Evolutionary conservation across 37 sponge, comb jelly and placozoan species (phyloP).

Genomic region (Tethya wilhelma): DNA sequence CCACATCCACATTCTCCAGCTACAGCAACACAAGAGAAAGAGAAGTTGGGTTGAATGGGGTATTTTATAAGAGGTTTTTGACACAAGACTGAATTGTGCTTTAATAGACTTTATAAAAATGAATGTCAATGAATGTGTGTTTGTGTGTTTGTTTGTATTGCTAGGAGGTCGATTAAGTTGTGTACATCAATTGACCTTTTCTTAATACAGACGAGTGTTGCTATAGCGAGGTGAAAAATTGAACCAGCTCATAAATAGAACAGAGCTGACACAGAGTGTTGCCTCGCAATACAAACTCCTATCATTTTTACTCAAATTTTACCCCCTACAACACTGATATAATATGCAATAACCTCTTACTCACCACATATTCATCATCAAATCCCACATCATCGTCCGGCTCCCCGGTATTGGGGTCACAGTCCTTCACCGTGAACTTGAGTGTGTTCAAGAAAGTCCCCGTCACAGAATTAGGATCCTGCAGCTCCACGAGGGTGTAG

Average conservation of each 20-base stretch:
- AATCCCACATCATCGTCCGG: slow-evolving; percentile 85
- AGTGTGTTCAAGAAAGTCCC: slow-evolving; percentile 94
- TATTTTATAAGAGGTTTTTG: too few species aligned
- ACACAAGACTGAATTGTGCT: too few species aligned
- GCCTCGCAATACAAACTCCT: slow-evolving; percentile 38
- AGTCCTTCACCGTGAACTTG: slow-evolving; percentile 95
- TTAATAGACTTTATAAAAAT: too few species aligned
- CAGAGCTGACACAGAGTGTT: slow-evolving; percentile 67
- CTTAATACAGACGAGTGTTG: too few species aligned
- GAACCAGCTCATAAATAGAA: slow-evolving; percentile 18
- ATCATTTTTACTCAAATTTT: not conserved
- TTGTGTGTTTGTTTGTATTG: not conserved
- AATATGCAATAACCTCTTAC: too few species aligned
- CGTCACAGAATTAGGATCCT: slow-evolving; percentile 64
- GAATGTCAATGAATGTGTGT: not conserved
- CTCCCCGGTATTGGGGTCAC: slow-evolving; percentile 94
- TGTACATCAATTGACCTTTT: too few species aligned
- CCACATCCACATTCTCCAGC: slow-evolving; percentile 92
- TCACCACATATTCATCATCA: slow-evolving; percentile 92
- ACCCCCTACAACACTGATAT: not conserved
- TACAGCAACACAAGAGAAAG: slow-evolving; percentile 9
- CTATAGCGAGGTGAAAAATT: slow-evolving; percentile 70
- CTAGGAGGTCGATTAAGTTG: not conserved
- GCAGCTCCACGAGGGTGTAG: slow-evolving; percentile 84
- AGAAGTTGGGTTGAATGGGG: not conserved